phyloP scores from a whole-genome alignment of 2,888 invertebrate genomes.

The Margaritifera margaritifera region DNA sequence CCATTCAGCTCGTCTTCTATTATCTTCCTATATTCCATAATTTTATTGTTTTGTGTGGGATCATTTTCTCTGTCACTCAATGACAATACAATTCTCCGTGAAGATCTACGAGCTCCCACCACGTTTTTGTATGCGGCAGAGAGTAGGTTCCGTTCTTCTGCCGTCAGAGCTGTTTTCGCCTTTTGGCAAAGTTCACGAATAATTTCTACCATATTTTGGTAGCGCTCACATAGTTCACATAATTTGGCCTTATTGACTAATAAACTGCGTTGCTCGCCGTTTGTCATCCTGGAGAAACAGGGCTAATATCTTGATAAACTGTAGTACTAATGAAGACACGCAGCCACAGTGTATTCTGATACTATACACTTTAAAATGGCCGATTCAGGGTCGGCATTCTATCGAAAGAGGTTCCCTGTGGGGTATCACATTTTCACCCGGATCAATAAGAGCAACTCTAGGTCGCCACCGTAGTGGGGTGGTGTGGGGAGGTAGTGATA shows the following conservation, averaged over 20 bases:
- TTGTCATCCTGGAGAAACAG: too few relatives aligned
- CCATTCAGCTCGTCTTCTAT: constrained; percentile 99
- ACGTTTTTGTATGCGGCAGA: constrained; percentile 99
- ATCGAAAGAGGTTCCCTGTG: too few relatives aligned
- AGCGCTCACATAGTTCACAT: constrained; percentile 97
- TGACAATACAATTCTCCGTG: constrained; percentile 86
- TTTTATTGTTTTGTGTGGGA: constrained; percentile 91
- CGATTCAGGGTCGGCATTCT: too few relatives aligned
- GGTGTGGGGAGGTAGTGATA: too few relatives aligned
- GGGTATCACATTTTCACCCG: too few relatives aligned
- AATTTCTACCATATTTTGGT: constrained; percentile 98
- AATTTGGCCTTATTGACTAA: constrained; percentile 87
- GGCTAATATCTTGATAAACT: too few relatives aligned
- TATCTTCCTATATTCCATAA: constrained; percentile 99
- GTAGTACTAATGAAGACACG: too few relatives aligned
- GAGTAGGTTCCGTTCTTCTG: constrained; percentile 97
- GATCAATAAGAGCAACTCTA: too few relatives aligned
- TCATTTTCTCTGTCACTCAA: background rate
- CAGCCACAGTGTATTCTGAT: too few relatives aligned
- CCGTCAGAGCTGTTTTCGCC: constrained; percentile 89
- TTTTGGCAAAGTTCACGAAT: constrained; percentile 81
- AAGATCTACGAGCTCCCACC: constrained; percentile 95
- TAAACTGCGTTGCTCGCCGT: too few relatives aligned
- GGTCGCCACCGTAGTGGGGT: too few relatives aligned
- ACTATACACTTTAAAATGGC: too few relatives aligned